Evolutionary conservation across 2,888 invertebrate genomes (phyloP), one percentile per base, ranked within the genome.

Genomic region (Leucania comma): DNA sequence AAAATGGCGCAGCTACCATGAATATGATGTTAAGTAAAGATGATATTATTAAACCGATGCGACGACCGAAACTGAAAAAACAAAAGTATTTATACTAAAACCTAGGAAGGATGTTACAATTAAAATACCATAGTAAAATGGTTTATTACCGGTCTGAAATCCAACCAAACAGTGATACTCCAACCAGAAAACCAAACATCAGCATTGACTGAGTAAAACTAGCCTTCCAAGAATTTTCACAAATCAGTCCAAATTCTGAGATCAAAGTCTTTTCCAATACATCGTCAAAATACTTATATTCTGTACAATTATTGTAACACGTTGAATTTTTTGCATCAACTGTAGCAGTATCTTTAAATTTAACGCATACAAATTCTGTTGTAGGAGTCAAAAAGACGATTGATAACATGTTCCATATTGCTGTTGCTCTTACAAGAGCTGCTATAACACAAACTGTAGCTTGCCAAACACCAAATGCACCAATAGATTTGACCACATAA

Each of bases 1-100:
- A 96, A 61, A 97, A 93, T 0, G 97, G 97, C n/a, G 97, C 97
- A 0, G 95, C 94, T 32, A 97, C 92, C 78, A 98, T 98, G 17
- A 97, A 95, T 17, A 96, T 84, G 8, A 97, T 93, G 90, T 98
- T 98, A 29, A 97, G 89, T 24, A 97, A 89, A 20, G 97, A 97
- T 2, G 98, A 97, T 46, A 96, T 87, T 73, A 98, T 94, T 75
- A 98, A 93, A 0, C 97, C 97, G 26, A 94, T 93, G 82, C 97
- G 90, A 14, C 92, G 90, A 0, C 93, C 93, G 57, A 82, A 91
- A 79, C 93, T 93, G 84, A 48, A 88, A 73, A 22, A 42, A 1
- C 9, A 42, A 17, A 1, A 26, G 17, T 10, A 9, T 8, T 38
- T 9, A 22, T 3, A 29, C 9, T 3, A 9, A n/a, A 29, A 56